These are phyloP conservation scores for Arizona elegans DNA, from an alignment of 2,113 vertebrate genomes.

Conservation along the genomic window DNA sequence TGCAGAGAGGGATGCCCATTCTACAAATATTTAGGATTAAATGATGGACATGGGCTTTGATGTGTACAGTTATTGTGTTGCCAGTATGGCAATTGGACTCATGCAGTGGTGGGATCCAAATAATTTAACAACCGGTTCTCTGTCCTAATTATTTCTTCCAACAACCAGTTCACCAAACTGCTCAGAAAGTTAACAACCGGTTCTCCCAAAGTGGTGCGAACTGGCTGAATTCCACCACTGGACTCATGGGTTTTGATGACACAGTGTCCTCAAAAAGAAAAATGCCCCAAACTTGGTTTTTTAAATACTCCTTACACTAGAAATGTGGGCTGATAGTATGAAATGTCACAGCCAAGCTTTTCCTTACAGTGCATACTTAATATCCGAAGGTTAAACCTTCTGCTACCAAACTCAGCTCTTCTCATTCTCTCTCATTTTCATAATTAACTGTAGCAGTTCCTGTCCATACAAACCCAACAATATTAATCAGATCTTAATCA, in stretches of 20 bases:
- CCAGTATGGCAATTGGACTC: not conserved
- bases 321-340: not conserved
- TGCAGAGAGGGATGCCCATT: not conserved
- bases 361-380: not conserved
- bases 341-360: not conserved
- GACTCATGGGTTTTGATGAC: not conserved
- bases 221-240: not conserved
- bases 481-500: not conserved
- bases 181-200: too few species aligned
- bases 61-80: not conserved
- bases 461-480: not conserved
- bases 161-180: too few species aligned
- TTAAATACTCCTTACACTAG: not conserved
- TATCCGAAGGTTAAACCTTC: not conserved
- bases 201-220: too few species aligned
- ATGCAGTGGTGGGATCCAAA: too few species aligned
- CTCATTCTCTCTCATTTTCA: not conserved
- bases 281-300: not conserved
- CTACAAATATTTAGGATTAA: not conserved
- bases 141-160: too few species aligned
- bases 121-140: too few species aligned
- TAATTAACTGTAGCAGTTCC: not conserved
- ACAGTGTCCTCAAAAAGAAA: not conserved
- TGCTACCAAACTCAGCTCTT: not conserved
- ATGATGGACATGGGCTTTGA: not conserved